Base-by-base conservation (phyloP, 2,888 invertebrate genomes). In the Cyclophora albipunctata region DNA sequence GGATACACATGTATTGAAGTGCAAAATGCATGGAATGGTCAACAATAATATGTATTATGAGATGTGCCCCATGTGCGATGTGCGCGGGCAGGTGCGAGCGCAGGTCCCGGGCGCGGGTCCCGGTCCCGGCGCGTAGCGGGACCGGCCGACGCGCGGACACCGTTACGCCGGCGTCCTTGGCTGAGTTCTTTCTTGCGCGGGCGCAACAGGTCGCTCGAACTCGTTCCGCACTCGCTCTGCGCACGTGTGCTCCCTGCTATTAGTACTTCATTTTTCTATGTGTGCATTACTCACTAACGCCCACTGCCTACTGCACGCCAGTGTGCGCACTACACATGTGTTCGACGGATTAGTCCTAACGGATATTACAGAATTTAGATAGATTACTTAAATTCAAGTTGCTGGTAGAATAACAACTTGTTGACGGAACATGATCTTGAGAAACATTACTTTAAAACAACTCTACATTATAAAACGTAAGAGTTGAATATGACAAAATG, bases 111-210 rank as follows among this genome's bases (percentile, higher is more conserved):
- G 75, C 72, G 52, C 50, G 51, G 54, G 20, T 20, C 20, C 20
- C 20, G 57, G 62, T 45, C 49, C 49, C 46, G 55, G 52, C 46
- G 63, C 50, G 64, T 75, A 76, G 71, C 71, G 76, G 77, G 75
- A 73, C 53, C 50, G 51, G 54, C 57, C 62, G 60, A 55, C 64
- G 64, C 66, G 56, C 63, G 63, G 63, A 71, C 67, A 82, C 87
- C 87, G 87, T 88, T 88, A 88, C 81, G 75, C 74, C 75, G 75
- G 84, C 87, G 87, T 87, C 87, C 87, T 88, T 88, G 87, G 87
- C 87, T 88, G 87, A 87, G 86, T 87, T 87, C 84, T 87, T 83
- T 84, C 84, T 82, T 76, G 81, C 80, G 72, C 78, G 76, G 75
- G 75, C 80, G 78, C 83, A 81, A 83, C 85, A 85, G 84, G 81